Conservation (phyloP, 2,797 vertebrate species). For the Falco naumanni region DNA sequence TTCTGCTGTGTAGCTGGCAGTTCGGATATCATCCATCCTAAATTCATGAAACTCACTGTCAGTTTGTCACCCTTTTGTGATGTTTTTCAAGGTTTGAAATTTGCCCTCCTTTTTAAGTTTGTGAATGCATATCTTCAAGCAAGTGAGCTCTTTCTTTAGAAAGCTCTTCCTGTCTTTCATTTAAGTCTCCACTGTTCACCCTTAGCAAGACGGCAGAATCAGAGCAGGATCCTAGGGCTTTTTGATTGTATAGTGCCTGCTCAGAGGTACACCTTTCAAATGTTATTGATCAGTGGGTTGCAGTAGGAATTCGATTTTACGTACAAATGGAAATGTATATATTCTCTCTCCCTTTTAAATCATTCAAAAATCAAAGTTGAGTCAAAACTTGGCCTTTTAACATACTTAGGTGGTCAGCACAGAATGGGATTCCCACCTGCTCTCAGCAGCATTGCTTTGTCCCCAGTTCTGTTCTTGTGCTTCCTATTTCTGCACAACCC, state of each 20-base stretch:
- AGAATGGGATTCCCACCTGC: not conserved
- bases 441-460: not conserved
- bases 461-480: not conserved
- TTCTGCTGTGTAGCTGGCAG: not conserved
- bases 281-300: not conserved
- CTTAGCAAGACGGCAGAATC: not conserved
- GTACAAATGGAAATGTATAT: not conserved
- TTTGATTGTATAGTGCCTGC: rapidly evolving
- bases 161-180: not conserved
- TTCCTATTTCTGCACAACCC: not conserved
- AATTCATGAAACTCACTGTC: not conserved
- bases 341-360: not conserved
- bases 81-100: not conserved
- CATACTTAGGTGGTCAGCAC: rapidly evolving
- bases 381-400: not conserved
- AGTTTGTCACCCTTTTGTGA: not conserved
- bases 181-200: not conserved
- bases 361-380: not conserved
- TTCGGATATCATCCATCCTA: not conserved
- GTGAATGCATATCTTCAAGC: not conserved
- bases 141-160: not conserved
- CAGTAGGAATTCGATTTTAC: not conserved
- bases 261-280: not conserved
- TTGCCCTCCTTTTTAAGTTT: not conserved
- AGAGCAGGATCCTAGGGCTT: not conserved